A percentile compares a stretch with the other conserved stretches of the same genome.
Conservation (phyloP, 2,113 vertebrate species). For the Petroica traversi region DNA sequence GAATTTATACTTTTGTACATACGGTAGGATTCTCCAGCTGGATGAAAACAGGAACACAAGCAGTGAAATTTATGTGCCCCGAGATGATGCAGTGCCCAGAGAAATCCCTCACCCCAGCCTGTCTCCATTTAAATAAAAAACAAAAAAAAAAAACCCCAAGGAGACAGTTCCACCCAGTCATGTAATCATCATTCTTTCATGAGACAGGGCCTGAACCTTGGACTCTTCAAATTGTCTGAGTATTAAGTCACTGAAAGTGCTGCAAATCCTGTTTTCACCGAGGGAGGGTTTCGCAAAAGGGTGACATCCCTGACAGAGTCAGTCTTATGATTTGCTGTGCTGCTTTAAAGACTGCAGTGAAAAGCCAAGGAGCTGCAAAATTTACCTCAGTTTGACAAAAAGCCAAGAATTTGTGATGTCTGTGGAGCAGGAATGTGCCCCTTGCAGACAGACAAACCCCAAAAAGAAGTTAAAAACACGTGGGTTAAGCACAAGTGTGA, state of each 20-base stretch:
- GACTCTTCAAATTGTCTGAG: not conserved
- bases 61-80: not conserved
- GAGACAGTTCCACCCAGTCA: not conserved
- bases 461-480: not conserved
- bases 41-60: not conserved
- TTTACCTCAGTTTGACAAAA: not conserved
- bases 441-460: not conserved
- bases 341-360: not conserved
- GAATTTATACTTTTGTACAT: not conserved
- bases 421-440: not conserved
- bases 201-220: constrained; percentile 30
- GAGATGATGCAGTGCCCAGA: not conserved
- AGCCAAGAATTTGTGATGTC: not conserved
- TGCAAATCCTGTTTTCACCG: not conserved
- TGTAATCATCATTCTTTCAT: not conserved
- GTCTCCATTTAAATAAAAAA: not conserved
- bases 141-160: too few species aligned
- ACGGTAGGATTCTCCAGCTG: not conserved
- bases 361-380: not conserved
- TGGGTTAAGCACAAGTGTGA: not conserved
- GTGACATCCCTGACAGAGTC: not conserved
- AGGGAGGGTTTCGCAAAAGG: not conserved
- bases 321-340: not conserved
- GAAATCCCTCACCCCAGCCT: not conserved
- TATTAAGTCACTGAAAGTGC: constrained; percentile 19